phyloP scores from a whole-genome alignment of 2,888 invertebrate species.

The Apotomis betuletana region DNA sequence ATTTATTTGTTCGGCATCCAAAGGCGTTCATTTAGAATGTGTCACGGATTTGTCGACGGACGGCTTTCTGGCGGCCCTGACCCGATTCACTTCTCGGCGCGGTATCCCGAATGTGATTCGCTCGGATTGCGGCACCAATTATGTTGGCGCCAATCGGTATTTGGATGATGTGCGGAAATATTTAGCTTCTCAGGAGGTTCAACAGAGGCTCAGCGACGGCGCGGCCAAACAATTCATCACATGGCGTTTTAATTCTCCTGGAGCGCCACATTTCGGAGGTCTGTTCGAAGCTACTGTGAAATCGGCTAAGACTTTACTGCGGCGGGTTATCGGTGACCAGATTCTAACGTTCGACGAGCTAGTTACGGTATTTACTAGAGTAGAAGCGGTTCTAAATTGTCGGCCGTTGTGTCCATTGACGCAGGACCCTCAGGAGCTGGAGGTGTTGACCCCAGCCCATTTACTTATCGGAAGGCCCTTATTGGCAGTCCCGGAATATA shows the following conservation, averaged over 20 bases:
- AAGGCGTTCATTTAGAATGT: not conserved
- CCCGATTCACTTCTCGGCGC: too few relatives aligned
- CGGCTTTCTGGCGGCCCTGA: slow-evolving; percentile 5
- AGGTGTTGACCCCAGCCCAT: slow-evolving; percentile 43
- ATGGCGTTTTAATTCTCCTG: slow-evolving; percentile 16
- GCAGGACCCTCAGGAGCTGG: slow-evolving; percentile 9
- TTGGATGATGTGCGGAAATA: slow-evolving; percentile 7
- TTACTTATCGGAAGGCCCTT: slow-evolving; percentile 43
- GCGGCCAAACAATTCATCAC: not conserved
- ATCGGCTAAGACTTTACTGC: slow-evolving; percentile 12
- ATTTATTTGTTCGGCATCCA: slow-evolving; percentile 16
- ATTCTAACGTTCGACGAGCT: slow-evolving; percentile 28
- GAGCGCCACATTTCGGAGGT: slow-evolving; percentile 21
- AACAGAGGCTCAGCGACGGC: not conserved
- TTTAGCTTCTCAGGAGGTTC: not conserved
- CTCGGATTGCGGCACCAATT: slow-evolving; percentile 8
- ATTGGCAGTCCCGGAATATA: slow-evolving; percentile 41
- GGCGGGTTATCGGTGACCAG: slow-evolving; percentile 6
- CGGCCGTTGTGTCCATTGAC: slow-evolving; percentile 21
- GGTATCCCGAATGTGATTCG: slow-evolving; percentile 11
- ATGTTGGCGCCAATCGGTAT: slow-evolving; percentile 1
- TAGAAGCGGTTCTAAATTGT: slow-evolving; percentile 10
- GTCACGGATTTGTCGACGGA: not conserved
- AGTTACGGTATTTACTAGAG: slow-evolving; percentile 7
- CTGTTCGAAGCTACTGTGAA: slow-evolving; percentile 26